A percentile compares a stretch with the other conserved stretches of the same genome.
Evolutionary conservation across 2,113 vertebrate species (phyloP).

Genomic region (Eulemur macaco): DNA sequence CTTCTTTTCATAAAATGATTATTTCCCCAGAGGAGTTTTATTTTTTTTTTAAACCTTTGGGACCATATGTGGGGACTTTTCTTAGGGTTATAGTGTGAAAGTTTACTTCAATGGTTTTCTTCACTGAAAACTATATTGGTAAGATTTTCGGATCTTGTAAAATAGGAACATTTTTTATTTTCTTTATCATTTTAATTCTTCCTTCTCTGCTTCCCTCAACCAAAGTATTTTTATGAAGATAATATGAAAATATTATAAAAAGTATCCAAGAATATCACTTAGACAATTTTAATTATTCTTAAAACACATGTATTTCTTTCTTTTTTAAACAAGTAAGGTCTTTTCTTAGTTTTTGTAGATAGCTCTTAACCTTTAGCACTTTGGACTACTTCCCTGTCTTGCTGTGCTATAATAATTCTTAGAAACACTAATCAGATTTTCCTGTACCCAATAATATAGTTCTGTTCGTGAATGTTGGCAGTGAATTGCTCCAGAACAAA

Average conservation of each 20-base stretch:
- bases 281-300: conserved; percentile 12
- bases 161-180: not conserved
- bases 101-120: conserved; percentile 3
- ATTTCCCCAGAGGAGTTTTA: not conserved
- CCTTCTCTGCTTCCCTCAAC: not conserved
- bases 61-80: not conserved
- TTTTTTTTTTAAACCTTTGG: conserved; percentile 12
- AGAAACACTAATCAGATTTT: conserved; percentile 54
- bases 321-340: not conserved
- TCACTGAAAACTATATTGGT: conserved; percentile 2
- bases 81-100: conserved; percentile 17
- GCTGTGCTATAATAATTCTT: conserved; percentile 40
- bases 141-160: not conserved
- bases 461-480: conserved; percentile 42
- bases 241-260: not conserved
- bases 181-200: conserved; percentile 25
- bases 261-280: not conserved
- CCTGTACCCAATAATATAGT: not conserved
- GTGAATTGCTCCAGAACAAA: not conserved
- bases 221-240: conserved; percentile 48
- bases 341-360: conserved; percentile 32
- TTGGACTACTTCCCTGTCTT: conserved; percentile 25
- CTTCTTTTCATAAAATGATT: conserved; percentile 45
- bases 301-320: not conserved
- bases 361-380: conserved; percentile 34